Evolutionary conservation across 2,888 invertebrate species (phyloP), one percentile per base, ranked within the genome.

Genomic region (Cerastoderma edule): DNA sequence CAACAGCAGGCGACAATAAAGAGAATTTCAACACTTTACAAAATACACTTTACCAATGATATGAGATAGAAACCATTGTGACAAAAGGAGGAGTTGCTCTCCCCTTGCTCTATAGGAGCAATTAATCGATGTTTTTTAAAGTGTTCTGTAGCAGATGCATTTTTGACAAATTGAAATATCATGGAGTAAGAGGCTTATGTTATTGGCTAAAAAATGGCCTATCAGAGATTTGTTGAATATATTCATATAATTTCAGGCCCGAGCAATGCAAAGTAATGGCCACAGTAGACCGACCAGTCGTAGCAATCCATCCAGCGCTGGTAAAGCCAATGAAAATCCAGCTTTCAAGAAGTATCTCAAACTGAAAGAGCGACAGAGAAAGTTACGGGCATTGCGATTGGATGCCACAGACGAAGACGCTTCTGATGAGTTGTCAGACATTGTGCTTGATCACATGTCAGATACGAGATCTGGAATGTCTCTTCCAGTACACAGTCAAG

Each of bases 311-410:
- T 39, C 24, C 24, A 63, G 28, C 35, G 67, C 57, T 63, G 71
- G 60, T 48, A 67, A 48, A 35, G 50, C 56, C 54, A 78, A 70
- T 64, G 83, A 78, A 30, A 75, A 84, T 44, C 85, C 89, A n/a
- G 89, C 89, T 6, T 89, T 90, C 67, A 85, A 88, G 35, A 91
- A 90, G 57, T 91, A 91, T 72, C 72, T 90, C 16, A 82, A 84
- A 64, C 72, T 91, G 67, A 89, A 89, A 67, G 90, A 91, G 35
- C 82, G 91, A 32, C 89, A 89, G 78, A 83, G 85, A 39, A 87
- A 89, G 73, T 82, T 91, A 50, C 82, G 85, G 39, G 85, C 85
- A n/a, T 78, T 90, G 6, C 83, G 89, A 24, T 71, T 78, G 10
- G 85, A 85, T 30, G 63, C 84, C 16, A 80, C 82, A 60, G 81